phyloP scores from a whole-genome alignment of 2,113 vertebrate genomes.

The Prunella fulvescens region DNA sequence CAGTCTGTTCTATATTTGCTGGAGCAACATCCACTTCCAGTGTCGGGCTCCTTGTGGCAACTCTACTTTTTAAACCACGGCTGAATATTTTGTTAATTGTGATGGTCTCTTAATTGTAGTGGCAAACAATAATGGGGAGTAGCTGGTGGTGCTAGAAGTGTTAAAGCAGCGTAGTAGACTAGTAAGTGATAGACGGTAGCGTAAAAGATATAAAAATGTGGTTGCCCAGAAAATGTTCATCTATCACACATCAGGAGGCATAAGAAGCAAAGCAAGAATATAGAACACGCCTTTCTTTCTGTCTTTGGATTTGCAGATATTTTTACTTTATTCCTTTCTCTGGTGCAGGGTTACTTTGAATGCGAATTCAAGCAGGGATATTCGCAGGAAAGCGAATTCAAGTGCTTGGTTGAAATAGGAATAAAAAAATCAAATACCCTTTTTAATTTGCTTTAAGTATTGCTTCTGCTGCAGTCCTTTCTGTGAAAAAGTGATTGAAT shows the following conservation, averaged over 20 bases:
- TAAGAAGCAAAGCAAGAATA: background rate
- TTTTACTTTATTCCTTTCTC: background rate
- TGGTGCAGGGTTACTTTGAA: background rate
- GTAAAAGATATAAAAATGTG: slow-evolving; percentile 45
- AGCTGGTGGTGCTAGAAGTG: slow-evolving; percentile 2
- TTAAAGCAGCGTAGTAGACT: slow-evolving; percentile 21
- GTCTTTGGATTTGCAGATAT: background rate
- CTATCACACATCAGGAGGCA: slow-evolving; percentile 36
- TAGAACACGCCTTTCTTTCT: slow-evolving; percentile 22
- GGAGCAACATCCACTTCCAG: background rate
- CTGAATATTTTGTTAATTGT: background rate
- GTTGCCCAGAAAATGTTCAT: slow-evolving; percentile 39
- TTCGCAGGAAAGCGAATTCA: too few relatives aligned
- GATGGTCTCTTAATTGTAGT: background rate
- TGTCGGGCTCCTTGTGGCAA: slow-evolving; percentile 15
- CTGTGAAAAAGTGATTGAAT: slow-evolving; percentile 25
- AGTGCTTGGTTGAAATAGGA: background rate
- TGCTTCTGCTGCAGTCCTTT: slow-evolving; percentile 15
- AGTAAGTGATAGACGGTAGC: slow-evolving; percentile 13
- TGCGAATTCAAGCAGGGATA: background rate
- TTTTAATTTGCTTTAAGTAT: slow-evolving; percentile 18
- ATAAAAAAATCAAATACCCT: background rate
- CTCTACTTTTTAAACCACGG: background rate
- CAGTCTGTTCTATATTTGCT: background rate
- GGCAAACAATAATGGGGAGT: background rate